These are phyloP conservation scores for Rhabdophis nuchalis DNA, from an alignment of 2,797 vertebrate genomes.

Conservation along the genomic window DNA sequence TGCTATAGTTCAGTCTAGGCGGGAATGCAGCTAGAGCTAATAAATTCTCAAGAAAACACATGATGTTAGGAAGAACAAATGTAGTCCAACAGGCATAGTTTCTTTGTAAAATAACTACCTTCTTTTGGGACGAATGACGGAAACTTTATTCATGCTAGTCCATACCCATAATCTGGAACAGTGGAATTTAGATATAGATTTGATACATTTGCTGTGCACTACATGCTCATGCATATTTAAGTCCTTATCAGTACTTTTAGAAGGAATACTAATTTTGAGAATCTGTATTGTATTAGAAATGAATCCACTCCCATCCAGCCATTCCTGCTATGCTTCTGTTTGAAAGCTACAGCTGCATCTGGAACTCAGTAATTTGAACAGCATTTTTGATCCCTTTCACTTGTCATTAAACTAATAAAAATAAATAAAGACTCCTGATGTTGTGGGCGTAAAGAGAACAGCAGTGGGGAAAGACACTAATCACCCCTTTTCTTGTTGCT, in stretches of 20 bases:
- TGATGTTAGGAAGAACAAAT: neutral
- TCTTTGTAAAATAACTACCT: neutral
- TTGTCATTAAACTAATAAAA: neutral
- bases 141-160: too few species aligned
- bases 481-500: neutral
- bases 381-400: neutral
- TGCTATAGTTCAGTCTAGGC: neutral
- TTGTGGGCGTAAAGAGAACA: neutral
- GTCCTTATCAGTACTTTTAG: neutral
- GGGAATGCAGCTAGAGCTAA: neutral
- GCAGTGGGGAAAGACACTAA: too few species aligned
- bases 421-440: neutral
- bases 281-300: neutral
- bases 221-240: neutral
- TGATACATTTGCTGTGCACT: neutral
- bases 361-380: neutral
- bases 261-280: neutral
- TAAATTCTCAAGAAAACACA: neutral
- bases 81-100: neutral
- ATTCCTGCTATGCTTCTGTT: neutral
- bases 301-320: neutral
- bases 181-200: neutral
- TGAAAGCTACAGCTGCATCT: neutral
- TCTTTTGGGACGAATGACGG: neutral
- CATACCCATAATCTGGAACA: neutral